Evolutionary conservation across 2,797 vertebrate genomes (phyloP).

Genomic region (Myotis pilosus): DNA sequence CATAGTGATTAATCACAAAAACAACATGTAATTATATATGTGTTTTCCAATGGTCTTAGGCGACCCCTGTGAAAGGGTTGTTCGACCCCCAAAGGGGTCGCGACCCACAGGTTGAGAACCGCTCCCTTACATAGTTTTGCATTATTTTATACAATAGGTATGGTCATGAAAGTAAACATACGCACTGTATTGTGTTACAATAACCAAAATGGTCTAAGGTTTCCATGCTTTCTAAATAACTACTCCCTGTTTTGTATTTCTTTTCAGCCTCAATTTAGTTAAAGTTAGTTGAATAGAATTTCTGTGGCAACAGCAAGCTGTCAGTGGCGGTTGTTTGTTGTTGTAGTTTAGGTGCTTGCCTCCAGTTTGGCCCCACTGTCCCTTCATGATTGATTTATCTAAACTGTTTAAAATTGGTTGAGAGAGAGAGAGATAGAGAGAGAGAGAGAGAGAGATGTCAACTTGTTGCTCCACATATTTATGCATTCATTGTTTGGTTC

Average conservation of each 20-base stretch:
- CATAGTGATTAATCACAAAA: no score
- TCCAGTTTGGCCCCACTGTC: not conserved
- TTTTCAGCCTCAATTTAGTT: not conserved
- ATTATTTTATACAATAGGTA: not conserved
- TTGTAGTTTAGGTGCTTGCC: not conserved
- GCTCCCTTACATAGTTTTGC: not conserved
- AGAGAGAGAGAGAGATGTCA: no score
- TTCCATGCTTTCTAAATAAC: not conserved
- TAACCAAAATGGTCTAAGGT: not conserved
- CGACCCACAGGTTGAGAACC: no score
- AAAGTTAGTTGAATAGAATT: not conserved
- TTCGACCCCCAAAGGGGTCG: no score
- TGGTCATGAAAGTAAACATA: not conserved
- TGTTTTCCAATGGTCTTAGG: no score
- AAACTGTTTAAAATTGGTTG: not conserved
- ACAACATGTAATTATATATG: no score
- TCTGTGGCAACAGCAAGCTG: not conserved
- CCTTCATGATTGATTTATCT: not conserved
- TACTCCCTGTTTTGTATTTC: not conserved
- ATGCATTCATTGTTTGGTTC: not conserved
- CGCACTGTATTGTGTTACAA: not conserved
- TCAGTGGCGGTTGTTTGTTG: not conserved
- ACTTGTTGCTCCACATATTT: not conserved
- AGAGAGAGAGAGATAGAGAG: no score
- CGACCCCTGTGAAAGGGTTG: no score